Conservation (phyloP, 2,113 vertebrate genomes). For the western clawed frog (Xenopus tropicalis) region DNA sequence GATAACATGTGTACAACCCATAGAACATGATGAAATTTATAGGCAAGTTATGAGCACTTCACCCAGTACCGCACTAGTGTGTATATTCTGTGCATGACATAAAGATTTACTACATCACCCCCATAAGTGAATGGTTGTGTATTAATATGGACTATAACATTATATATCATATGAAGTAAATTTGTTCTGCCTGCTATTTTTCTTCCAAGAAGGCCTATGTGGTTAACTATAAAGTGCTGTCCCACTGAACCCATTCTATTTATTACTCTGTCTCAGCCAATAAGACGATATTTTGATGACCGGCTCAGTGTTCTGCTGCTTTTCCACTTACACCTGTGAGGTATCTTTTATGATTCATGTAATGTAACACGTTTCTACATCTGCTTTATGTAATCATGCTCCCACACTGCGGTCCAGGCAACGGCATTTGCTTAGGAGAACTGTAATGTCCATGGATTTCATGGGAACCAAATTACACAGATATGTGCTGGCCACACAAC, state of each 20-base stretch:
- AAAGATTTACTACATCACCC: no score
- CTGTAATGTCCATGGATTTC: constrained; percentile 22
- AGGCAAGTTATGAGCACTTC: no score
- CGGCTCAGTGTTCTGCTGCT: neutral
- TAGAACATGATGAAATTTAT: no score
- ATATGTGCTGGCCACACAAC: constrained; percentile 27
- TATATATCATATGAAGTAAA: no score
- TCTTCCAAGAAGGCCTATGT: no score
- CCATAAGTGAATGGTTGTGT: no score
- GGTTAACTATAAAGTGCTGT: no score
- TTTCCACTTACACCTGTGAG: neutral
- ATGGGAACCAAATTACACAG: constrained; percentile 20
- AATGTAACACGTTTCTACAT: constrained; percentile 1
- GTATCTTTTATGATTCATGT: neutral
- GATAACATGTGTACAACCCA: no score
- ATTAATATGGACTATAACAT: no score
- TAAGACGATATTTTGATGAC: neutral
- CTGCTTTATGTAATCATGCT: neutral
- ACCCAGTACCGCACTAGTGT: no score
- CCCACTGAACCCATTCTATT: neutral
- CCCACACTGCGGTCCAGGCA: constrained; percentile 9
- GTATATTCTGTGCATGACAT: no score
- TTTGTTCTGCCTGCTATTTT: no score
- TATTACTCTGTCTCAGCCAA: neutral
- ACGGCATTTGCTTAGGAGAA: constrained; percentile 4